These are phyloP conservation scores for Drosophila subquinaria DNA, from an alignment of 2,888 invertebrate genomes.

Conservation along the genomic window DNA sequence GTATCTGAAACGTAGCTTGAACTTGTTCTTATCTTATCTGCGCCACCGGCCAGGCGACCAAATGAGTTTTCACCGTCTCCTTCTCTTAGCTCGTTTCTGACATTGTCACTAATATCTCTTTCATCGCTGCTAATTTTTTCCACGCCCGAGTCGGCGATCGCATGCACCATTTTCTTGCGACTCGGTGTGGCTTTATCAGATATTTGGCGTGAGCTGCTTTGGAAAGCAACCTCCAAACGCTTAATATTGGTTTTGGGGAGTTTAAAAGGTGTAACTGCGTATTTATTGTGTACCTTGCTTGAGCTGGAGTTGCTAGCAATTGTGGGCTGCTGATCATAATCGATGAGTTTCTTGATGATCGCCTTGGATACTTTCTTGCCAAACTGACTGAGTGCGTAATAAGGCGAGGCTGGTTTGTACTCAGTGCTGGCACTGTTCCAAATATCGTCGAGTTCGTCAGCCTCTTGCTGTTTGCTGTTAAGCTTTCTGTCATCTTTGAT, in stretches of 20 bases:
- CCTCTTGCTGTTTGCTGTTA: constrained; percentile 34
- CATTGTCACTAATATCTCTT: neutral
- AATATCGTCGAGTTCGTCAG: constrained; percentile 73
- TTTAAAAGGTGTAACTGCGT: constrained; percentile 67
- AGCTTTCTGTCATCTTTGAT: constrained; percentile 25
- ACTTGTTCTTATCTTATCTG: constrained; percentile 42
- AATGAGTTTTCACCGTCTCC: neutral
- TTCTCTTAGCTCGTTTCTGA: constrained; percentile 1
- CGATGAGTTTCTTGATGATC: constrained; percentile 57
- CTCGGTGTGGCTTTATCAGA: neutral
- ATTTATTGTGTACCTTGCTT: constrained; percentile 65
- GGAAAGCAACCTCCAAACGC: constrained; percentile 64
- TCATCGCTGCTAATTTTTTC: constrained; percentile 20
- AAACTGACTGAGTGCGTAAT: constrained; percentile 71
- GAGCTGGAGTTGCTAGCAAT: constrained; percentile 19
- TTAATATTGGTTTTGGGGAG: constrained; percentile 58
- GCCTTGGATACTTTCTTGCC: constrained; percentile 64
- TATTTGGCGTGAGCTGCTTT: constrained; percentile 6
- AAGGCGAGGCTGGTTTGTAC: constrained; percentile 74
- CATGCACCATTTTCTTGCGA: constrained; percentile 40
- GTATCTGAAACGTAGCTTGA: constrained; percentile 61
- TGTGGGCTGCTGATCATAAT: constrained; percentile 39
- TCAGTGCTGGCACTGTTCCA: constrained; percentile 79
- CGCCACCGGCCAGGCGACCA: constrained; percentile 60
- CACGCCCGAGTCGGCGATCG: constrained; percentile 20